phyloP scores from a whole-genome alignment of 2,888 invertebrate species.

The Odontocerum albicorne region DNA sequence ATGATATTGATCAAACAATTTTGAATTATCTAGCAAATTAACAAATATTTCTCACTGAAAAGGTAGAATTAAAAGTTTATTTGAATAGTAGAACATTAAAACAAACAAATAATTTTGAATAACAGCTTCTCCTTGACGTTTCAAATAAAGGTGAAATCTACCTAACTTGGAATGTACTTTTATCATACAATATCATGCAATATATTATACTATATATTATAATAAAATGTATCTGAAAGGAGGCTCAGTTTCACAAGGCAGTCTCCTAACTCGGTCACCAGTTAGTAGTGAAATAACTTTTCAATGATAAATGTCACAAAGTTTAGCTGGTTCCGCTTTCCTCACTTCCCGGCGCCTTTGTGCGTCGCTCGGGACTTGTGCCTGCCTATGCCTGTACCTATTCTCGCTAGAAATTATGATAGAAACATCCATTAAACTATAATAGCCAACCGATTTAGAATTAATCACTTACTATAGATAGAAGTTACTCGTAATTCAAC shows the following conservation, averaged over 20 bases:
- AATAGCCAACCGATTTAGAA: neutral
- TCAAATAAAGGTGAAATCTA: no score
- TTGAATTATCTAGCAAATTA: no score
- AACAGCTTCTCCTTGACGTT: no score
- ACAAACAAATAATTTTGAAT: no score
- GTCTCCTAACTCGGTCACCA: slow-evolving; percentile 24
- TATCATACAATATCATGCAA: no score
- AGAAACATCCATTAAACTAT: neutral
- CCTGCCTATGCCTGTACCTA: slow-evolving; percentile 1
- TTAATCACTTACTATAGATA: neutral
- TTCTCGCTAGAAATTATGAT: neutral
- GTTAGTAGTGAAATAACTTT: slow-evolving; percentile 21
- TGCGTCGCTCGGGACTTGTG: slow-evolving; percentile 6
- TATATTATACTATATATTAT: no score
- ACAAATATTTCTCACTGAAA: no score
- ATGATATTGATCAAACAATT: no score
- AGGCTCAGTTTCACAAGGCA: neutral
- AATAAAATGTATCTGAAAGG: neutral
- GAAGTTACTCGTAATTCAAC: no score
- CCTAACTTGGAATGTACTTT: no score
- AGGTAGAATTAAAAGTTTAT: no score
- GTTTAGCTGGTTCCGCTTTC: slow-evolving; percentile 29
- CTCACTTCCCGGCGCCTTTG: slow-evolving; percentile 23
- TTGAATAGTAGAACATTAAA: no score
- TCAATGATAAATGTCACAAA: slow-evolving; percentile 35